These are phyloP conservation scores for Porites cylindrica DNA, from an alignment of 92 coral and sea anemone species.

Conservation along the genomic window DNA sequence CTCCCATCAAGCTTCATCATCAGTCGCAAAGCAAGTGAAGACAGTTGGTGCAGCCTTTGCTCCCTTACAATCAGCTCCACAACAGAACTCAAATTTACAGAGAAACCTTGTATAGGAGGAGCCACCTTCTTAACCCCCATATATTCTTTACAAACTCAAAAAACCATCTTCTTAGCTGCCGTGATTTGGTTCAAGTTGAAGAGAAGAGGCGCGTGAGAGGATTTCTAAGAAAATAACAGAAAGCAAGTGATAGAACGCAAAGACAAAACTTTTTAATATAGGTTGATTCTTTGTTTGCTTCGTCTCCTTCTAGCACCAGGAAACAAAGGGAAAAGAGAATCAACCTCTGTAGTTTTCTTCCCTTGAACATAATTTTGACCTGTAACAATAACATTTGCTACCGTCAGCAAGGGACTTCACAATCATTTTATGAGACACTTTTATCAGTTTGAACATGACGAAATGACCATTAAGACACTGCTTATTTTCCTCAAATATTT, in stretches of 20 bases:
- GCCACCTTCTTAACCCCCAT: slow-evolving; percentile 21
- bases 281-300: no score
- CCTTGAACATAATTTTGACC: no score
- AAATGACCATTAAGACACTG: no score
- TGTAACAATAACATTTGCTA: no score
- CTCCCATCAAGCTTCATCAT: slow-evolving; percentile 19
- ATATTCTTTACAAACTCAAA: slow-evolving; percentile 1
- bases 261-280: no score
- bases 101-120: slow-evolving; percentile 4
- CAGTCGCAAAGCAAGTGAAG: background rate
- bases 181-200: slow-evolving; percentile 23
- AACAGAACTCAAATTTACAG: background rate
- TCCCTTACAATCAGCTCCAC: slow-evolving; percentile 10
- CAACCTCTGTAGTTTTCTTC: no score
- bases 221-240: slow-evolving; percentile 22
- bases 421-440: no score
- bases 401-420: no score
- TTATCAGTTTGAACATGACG: no score
- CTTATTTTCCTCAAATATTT: no score
- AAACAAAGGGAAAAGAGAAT: no score
- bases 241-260: background rate
- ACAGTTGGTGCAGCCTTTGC: background rate
- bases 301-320: no score
- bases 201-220: slow-evolving; percentile 28
- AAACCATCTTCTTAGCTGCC: slow-evolving; percentile 25